Evolutionary conservation across 2,113 vertebrate species (phyloP).

Genomic region (Silurus glanis): DNA sequence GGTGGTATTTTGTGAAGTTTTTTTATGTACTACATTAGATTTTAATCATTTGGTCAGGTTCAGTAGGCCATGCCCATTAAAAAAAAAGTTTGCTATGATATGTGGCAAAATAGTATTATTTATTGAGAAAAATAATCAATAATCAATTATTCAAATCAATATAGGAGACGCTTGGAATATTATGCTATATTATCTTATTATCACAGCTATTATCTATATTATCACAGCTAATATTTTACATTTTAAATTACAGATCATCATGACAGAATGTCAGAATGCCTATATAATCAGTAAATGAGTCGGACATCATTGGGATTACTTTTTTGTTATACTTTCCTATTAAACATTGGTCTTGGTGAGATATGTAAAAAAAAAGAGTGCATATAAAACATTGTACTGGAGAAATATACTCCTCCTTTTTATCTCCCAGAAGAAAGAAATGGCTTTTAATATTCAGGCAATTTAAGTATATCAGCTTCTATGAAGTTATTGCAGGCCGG

Average conservation of each 20-base stretch:
- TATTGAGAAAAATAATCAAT: neutral
- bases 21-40: neutral
- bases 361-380: neutral
- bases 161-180: neutral
- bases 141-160: neutral
- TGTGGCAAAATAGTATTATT: neutral
- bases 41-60: neutral
- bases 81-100: neutral
- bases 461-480: conserved; percentile 59
- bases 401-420: conserved; percentile 34
- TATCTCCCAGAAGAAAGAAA: conserved; percentile 49
- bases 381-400: conserved; percentile 18
- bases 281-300: conserved; percentile 6
- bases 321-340: conserved; percentile 19
- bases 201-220: neutral
- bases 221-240: neutral
- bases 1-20: neutral
- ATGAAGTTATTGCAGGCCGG: conserved; percentile 57
- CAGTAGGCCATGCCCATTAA: neutral
- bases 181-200: neutral
- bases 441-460: conserved; percentile 62
- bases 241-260: neutral
- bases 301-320: neutral
- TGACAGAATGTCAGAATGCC: neutral
- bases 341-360: neutral